Base-by-base conservation (phyloP, 1,140 invertebrate genomes). In the Drosophila ironensis region DNA sequence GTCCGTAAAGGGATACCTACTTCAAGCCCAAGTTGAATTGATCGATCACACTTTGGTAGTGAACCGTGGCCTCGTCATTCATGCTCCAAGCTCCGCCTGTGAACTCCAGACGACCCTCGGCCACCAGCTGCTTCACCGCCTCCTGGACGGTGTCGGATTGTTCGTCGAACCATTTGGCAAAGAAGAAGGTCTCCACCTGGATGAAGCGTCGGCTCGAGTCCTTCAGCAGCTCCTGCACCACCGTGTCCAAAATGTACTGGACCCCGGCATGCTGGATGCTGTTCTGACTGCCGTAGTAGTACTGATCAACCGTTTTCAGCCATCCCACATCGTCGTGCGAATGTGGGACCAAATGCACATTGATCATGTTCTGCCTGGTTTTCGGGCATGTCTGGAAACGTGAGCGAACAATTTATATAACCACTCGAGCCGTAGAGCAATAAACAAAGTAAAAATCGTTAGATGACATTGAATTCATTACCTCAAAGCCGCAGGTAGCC, bases 1-100 rank as follows among this genome's bases (percentile, higher is more conserved):
- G 27, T 25, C 11, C 1, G 33, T 25, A 20, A 44, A 9, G 0
- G 0, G 4, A 2, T 11, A 70, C 92, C 87, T 82, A 95, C 94
- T 92, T 93, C 22, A 95, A 91, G 7, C 95, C 95, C 92, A 93
- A 94, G 5, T 94, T 93, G 84, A 98, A 97, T 90, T 99, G 97
- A 91, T 99, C 98, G 20, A 99, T 94, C 7, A 97, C 95, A 37
- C 96, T 96, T 64, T 96, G 95, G 90, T 99, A 99, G 88, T 99
- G 96, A 0, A 96, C 94, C 0, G 93, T 92, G 0, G 97, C 98
- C 88, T 99, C 98, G 87, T 99, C 98, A 90, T 98, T 97, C 96
- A 98, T 97, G 52, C 93, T 94, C 96, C 96, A 97, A 0, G 94
- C 95, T 0, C 97, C 97, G 2, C 94, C 94, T 4, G 95, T 95